Percentiles rank a stretch among this genome's conserved stretches.
These are phyloP conservation scores for Zosterops japonicus DNA, from an alignment of 2,113 vertebrate species.

Conservation along the genomic window DNA sequence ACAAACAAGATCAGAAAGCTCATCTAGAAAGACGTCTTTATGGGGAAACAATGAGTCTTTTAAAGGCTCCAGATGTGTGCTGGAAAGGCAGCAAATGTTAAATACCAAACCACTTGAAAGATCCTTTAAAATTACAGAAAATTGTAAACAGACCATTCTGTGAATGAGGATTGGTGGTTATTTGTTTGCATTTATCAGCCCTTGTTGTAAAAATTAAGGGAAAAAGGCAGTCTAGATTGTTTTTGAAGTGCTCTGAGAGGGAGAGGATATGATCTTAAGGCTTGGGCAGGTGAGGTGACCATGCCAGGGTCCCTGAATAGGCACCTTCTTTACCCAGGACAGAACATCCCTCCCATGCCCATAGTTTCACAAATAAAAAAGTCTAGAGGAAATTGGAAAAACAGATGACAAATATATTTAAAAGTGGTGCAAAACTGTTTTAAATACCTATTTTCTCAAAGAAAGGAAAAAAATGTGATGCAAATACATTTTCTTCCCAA, in stretches of 20 bases:
- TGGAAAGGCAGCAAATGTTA: not conserved
- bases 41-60: slow-evolving; percentile 18
- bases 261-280: not conserved
- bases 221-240: not conserved
- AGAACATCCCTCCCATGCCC: not conserved
- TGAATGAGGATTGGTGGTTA: not conserved
- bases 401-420: slow-evolving; percentile 38
- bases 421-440: not conserved
- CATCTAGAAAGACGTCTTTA: slow-evolving; percentile 38
- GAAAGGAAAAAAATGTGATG: slow-evolving; percentile 16
- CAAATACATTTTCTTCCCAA: not conserved
- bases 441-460: slow-evolving; percentile 44
- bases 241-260: not conserved
- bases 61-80: not conserved
- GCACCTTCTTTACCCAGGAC: not conserved
- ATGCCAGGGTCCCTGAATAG: not conserved
- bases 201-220: slow-evolving; percentile 45
- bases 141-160: not conserved
- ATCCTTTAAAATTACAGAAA: not conserved
- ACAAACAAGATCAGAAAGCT: slow-evolving; percentile 45
- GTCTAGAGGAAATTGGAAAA: not conserved
- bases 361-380: not conserved
- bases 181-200: slow-evolving; percentile 58
- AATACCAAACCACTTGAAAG: not conserved
- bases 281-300: not conserved